Percentiles rank a stretch among this genome's conserved stretches.
These are phyloP conservation scores for Andrena trimmerana DNA, from an alignment of 2,888 invertebrate species.

Conservation along the genomic window DNA sequence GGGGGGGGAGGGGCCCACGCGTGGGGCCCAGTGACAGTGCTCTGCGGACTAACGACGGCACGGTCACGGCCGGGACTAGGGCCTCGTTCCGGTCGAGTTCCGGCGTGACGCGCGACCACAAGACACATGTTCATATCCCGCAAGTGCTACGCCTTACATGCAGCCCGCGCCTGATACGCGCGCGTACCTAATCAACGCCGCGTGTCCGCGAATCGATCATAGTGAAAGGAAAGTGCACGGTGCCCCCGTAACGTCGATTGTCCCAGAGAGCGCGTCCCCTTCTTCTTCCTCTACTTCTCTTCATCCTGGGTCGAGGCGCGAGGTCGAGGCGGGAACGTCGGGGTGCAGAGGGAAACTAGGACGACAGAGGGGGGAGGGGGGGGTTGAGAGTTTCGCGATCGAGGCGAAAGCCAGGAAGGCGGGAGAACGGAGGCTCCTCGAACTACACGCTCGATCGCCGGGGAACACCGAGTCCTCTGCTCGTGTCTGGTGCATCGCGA, in stretches of 20 bases:
- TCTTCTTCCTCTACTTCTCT: slow-evolving; percentile 1
- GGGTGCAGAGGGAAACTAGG: slow-evolving; percentile 1
- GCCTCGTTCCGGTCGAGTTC: neutral
- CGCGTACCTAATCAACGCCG: slow-evolving; percentile 28
- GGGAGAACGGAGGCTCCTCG: slow-evolving; percentile 1
- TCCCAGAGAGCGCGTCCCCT: neutral
- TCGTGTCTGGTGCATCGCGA: neutral
- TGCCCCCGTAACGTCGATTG: slow-evolving; percentile 21
- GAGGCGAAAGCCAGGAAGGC: neutral
- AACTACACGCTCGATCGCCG: slow-evolving; percentile 32
- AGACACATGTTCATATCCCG: slow-evolving; percentile 67
- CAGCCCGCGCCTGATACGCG: slow-evolving; percentile 47
- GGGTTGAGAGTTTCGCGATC: neutral
- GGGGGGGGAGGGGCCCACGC: slow-evolving; percentile 20
- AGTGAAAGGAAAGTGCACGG: slow-evolving; percentile 38
- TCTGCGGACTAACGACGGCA: slow-evolving; percentile 7
- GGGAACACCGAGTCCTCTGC: slow-evolving; percentile 3
- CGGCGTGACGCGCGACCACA: slow-evolving; percentile 24
- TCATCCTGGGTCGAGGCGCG: neutral
- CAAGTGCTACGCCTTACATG: slow-evolving; percentile 71
- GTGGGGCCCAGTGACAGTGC: slow-evolving; percentile 13
- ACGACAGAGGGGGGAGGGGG: neutral
- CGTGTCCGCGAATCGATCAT: slow-evolving; percentile 48
- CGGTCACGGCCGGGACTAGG: neutral
- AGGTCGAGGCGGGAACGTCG: neutral